Conservation (phyloP, 2,888 invertebrate species). For the Flexamia atlantica region DNA sequence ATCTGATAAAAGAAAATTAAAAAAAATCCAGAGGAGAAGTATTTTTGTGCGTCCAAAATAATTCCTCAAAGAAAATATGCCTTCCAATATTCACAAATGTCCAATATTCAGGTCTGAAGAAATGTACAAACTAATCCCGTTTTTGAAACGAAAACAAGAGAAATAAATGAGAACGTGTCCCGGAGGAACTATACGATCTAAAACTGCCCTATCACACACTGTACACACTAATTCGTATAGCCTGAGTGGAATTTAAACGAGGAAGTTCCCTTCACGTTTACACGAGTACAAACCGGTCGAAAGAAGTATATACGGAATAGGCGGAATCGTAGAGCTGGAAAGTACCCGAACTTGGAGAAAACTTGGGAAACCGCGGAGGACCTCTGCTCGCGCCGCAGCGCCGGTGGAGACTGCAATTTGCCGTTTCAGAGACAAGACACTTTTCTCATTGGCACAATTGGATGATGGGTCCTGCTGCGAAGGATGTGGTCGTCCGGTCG, state of each 20-base stretch:
- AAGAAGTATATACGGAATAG: background rate
- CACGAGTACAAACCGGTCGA: background rate
- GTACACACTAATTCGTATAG: too few relatives aligned
- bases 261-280: background rate
- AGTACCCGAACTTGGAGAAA: background rate
- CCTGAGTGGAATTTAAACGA: background rate
- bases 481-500: conserved; percentile 45
- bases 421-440: conserved; percentile 37
- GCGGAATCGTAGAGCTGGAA: background rate
- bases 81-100: too few relatives aligned
- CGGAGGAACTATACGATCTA: too few relatives aligned
- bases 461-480: conserved; percentile 41
- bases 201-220: too few relatives aligned
- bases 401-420: conserved; percentile 18
- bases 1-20: too few relatives aligned
- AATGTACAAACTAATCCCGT: too few relatives aligned
- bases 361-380: background rate
- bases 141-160: too few relatives aligned
- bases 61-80: too few relatives aligned
- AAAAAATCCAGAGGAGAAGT: too few relatives aligned
- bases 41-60: too few relatives aligned
- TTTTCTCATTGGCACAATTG: conserved; percentile 56
- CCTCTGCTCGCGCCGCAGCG: background rate
- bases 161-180: too few relatives aligned
- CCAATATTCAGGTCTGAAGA: too few relatives aligned